Evolutionary conservation across 2,797 vertebrate genomes (phyloP), one percentile per base, ranked within the genome.

Genomic region (Hemibagrus guttatus): DNA sequence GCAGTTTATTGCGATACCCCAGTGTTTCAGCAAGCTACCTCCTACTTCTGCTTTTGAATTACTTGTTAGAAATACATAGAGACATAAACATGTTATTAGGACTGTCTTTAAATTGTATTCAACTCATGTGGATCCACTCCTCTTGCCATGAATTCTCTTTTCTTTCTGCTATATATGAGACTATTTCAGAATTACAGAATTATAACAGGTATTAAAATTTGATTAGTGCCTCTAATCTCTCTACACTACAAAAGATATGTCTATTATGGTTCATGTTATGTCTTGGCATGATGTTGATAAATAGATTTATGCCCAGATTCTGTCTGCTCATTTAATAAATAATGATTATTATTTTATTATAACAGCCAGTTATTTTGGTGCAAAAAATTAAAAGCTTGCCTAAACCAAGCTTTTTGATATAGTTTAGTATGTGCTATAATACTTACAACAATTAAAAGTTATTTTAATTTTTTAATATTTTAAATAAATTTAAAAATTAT

Each of bases 1-100:
- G 39, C 69, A 78, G 31, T 85, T 26, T 71, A 52, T 69, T 66
- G 64, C 42, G 56, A 87, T 72, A 39, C 59, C 17, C 19, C 39
- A 28, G 58, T 87, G 49, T 81, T 83, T 69, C 23, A 23, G 35
- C 13, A 46, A 46, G 64, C 19, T 21, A 6, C 11, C 11, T 35
- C 31, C 49, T 21, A 46, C 8, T 28, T 12, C 2, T 61, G 14
- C 8, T 76, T 39, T 68, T 74, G 19, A 1, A 16, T 17, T 71
- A 46, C 26, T 79, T 54, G 1, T 19, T 76, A 9, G 68, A 80
- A 80, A 71, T 76, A 72, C 9, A 56, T 28, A 58, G n/a, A 26
- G 28, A 58, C 26, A 21, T 61, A 61, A 23, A 83, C 9, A 61
- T 74, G 16, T 58, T 26, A n/a, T 78, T 75, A 31, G 12, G 2